A percentile compares a stretch with the other conserved stretches of the same genome.
These are phyloP conservation scores for Yponomeuta cagnagella DNA, from an alignment of 2,888 invertebrate genomes.

Conservation along the genomic window DNA sequence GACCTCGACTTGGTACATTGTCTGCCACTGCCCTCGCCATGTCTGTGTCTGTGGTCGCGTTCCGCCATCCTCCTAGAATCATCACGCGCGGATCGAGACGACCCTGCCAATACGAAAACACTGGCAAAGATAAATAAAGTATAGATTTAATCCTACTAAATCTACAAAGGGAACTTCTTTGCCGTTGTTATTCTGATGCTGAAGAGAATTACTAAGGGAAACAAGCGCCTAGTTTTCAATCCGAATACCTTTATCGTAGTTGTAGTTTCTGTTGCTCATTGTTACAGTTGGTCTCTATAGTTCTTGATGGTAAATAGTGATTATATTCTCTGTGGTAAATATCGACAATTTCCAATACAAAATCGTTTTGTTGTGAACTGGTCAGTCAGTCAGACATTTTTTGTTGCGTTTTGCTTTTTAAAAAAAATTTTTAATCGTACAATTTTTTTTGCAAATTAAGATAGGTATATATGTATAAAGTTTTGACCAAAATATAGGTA, in stretches of 20 bases:
- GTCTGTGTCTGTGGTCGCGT: constrained; percentile 30
- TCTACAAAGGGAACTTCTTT: constrained; percentile 15
- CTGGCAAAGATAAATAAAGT: constrained; percentile 80
- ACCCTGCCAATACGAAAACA: constrained; percentile 86
- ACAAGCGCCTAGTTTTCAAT: constrained; percentile 26
- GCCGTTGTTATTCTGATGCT: not conserved
- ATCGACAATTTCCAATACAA: too few relatives aligned
- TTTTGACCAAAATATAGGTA: not conserved
- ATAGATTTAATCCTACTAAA: constrained; percentile 28
- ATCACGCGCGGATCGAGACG: constrained; percentile 75
- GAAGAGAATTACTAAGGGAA: constrained; percentile 17
- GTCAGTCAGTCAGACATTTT: constrained; percentile 16
- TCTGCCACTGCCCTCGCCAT: constrained; percentile 30
- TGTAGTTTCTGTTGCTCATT: constrained; percentile 50
- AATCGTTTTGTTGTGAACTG: constrained; percentile 4
- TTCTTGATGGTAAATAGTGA: too few relatives aligned
- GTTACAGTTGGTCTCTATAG: not conserved
- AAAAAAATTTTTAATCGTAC: too few relatives aligned
- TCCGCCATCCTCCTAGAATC: constrained; percentile 60
- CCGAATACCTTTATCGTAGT: constrained; percentile 56
- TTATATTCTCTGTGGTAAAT: too few relatives aligned
- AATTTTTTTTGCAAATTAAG: not conserved
- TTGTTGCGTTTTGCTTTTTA: not conserved
- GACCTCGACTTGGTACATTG: constrained; percentile 34
- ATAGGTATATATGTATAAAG: not conserved